phyloP scores from a whole-genome alignment of 23 tunicate species.

The Trididemnum clinides region DNA sequence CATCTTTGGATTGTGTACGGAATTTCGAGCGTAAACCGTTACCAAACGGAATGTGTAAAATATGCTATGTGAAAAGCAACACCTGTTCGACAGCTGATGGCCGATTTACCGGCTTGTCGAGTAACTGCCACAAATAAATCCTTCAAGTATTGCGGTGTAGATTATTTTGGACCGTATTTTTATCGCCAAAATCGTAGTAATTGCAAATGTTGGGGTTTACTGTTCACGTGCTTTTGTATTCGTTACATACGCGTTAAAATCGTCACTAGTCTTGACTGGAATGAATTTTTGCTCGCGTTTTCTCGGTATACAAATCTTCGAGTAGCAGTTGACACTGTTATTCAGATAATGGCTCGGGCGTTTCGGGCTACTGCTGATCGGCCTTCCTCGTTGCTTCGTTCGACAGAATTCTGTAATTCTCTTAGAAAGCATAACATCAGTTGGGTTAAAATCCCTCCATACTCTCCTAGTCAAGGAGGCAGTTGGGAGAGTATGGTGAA shows the following conservation, averaged over 20 bases:
- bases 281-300: neutral
- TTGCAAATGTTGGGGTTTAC: neutral
- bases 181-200: neutral
- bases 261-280: neutral
- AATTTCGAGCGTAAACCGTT: constrained; percentile 12
- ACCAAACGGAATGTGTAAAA: neutral
- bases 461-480: constrained; percentile 1
- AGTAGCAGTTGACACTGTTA: neutral
- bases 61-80: neutral
- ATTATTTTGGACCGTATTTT: neutral
- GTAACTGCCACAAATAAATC: neutral
- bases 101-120: neutral
- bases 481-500: neutral
- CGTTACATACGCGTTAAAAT: neutral
- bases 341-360: neutral
- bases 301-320: neutral
- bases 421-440: neutral
- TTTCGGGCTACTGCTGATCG: neutral
- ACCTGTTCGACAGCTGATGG: neutral
- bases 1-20: neutral
- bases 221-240: neutral
- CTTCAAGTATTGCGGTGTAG: neutral
- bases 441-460: neutral
- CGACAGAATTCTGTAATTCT: neutral
- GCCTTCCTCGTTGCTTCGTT: neutral